Conservation (phyloP, 1,140 invertebrate species). For the Neuroterus valhalla region DNA sequence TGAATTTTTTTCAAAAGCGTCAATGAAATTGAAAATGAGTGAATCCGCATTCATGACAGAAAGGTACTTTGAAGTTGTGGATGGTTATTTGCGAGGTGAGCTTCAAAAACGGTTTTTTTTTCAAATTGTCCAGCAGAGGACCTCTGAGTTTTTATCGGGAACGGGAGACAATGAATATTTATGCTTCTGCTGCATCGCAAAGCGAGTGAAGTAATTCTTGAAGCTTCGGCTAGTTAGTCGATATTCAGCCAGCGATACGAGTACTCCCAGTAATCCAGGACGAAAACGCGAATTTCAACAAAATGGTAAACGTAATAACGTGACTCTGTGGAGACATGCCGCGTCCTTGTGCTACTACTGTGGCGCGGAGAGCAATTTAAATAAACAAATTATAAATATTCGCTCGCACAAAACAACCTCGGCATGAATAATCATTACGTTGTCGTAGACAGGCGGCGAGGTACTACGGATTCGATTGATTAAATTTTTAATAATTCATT, state of each 20-base stretch:
- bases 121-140: conserved; percentile 17
- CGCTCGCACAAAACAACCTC: conserved; percentile 69
- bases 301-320: conserved; percentile 71
- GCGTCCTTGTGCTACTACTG: conserved; percentile 46
- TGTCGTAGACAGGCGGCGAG: conserved; percentile 61
- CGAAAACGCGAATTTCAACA: conserved; percentile 64
- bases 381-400: conserved; percentile 76
- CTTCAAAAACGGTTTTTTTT: conserved; percentile 13
- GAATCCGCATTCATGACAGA: neutral
- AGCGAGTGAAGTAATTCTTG: conserved; percentile 27
- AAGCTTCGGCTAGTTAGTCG: conserved; percentile 27
- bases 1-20: too few relatives aligned
- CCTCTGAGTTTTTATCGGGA: conserved; percentile 16
- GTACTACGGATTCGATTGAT: conserved; percentile 73
- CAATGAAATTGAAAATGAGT: neutral
- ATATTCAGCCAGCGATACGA: conserved; percentile 22
- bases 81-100: conserved; percentile 1
- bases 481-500: conserved; percentile 76
- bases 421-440: conserved; percentile 75
- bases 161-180: conserved; percentile 26
- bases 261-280: conserved; percentile 25
- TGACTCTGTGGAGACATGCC: conserved; percentile 65
- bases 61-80: neutral
- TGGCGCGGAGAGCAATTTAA: conserved; percentile 66
- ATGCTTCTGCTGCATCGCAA: conserved; percentile 23